Evolutionary conservation across 1,140 invertebrate genomes (phyloP).

Genomic region (Drosophila tani): DNA sequence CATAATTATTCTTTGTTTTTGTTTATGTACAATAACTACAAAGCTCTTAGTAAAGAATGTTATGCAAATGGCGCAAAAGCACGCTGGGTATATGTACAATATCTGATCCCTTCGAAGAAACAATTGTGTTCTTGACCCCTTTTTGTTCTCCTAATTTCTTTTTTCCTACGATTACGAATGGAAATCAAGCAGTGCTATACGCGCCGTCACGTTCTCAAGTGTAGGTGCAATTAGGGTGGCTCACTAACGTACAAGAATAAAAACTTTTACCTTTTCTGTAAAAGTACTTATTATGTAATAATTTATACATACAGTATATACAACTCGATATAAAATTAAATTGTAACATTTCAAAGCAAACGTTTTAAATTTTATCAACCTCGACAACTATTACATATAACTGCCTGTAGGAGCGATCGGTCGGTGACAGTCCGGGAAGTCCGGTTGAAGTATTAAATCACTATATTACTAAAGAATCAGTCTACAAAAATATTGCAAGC

Average conservation of each 20-base stretch:
- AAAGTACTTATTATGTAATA: too few relatives aligned
- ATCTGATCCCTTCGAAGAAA: conserved; percentile 19
- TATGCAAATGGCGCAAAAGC: not conserved
- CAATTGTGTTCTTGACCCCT: conserved; percentile 45
- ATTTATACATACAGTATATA: too few relatives aligned
- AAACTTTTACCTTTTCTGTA: too few relatives aligned
- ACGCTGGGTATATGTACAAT: conserved; percentile 57
- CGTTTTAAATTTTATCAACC: too few relatives aligned
- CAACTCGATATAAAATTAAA: too few relatives aligned
- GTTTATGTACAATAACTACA: conserved; percentile 16
- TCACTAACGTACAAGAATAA: not conserved
- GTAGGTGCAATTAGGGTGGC: not conserved
- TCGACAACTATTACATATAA: too few relatives aligned
- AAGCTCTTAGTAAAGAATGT: conserved; percentile 9
- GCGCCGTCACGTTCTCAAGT: conserved; percentile 10
- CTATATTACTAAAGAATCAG: too few relatives aligned
- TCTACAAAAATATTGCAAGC: too few relatives aligned
- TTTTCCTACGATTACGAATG: conserved; percentile 7
- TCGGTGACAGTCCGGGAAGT: too few relatives aligned
- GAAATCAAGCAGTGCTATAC: conserved; percentile 1
- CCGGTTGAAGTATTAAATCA: too few relatives aligned
- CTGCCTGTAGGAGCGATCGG: too few relatives aligned
- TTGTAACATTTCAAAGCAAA: too few relatives aligned
- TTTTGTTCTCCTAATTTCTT: not conserved
- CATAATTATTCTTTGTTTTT: conserved; percentile 8